Evolutionary conservation across 1,140 invertebrate genomes (phyloP), one percentile per base, ranked within the genome.

Genomic region (Zaprionus davidi): DNA sequence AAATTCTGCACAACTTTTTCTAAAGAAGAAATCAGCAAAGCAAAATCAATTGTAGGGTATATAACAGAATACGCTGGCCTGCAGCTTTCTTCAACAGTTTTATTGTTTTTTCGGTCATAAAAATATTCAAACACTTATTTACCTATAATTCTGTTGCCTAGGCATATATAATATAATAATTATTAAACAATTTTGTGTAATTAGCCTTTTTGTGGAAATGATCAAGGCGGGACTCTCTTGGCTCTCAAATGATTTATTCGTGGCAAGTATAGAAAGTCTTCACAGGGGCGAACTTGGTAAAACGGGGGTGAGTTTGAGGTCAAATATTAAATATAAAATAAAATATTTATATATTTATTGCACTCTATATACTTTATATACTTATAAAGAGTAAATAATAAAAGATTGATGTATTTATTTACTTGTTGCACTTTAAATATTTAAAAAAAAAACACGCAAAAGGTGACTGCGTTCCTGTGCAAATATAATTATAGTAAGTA

Each of bases 241-340:
- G 9, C 46, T 49, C 46, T 49, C n/a, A 49, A 49, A 49, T 49
- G 46, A 56, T 56, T 56, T 56, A 56, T 56, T 56, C 53, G 53
- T 31, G 26, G 53, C 24, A 56, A 56, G 49, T 53, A n/a, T 17
- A 56, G 53, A 31, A 31, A 28, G 28, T 24, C 53, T 56, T 26
- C 0, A 31, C 53, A 56, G 53, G 53, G 13, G 13, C 26, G 53
- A 15, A 56, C 22, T 31, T 28, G 1, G 4, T 28, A 3, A 31
- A n/a, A 3, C 3, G 5, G 15, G 26, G 53, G 53, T 34, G 28
- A 5, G 6, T 7, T 28, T 28, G 6, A 7, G 6, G 26, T 28
- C 26, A 28, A 28, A 28, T 28, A 28, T 0, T 6, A 20, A 20
- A 20, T 20, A 20, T 6, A n/a, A n/a, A n/a, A n/a, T n/a, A n/a